Conservation (phyloP, 2,113 vertebrate species). For the Eulemur rufifrons region DNA sequence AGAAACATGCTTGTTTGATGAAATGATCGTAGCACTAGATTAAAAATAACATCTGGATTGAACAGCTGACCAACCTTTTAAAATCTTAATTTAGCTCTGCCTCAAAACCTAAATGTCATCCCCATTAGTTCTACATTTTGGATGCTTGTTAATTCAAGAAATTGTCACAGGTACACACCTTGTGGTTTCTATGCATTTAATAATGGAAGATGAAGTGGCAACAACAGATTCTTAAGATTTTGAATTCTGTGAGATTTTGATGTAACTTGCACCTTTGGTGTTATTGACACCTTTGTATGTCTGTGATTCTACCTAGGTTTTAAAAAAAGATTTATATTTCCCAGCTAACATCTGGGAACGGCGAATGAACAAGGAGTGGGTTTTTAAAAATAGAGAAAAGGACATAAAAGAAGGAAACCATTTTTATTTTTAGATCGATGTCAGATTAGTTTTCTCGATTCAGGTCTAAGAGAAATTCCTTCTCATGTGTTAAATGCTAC, state of each 20-base stretch:
- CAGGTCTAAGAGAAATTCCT: slow-evolving; percentile 32
- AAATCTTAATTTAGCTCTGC: slow-evolving; percentile 50
- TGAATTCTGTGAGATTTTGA: slow-evolving; percentile 56
- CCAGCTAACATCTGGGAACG: slow-evolving; percentile 60
- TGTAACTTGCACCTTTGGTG: slow-evolving; percentile 68
- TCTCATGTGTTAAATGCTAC: slow-evolving; percentile 14
- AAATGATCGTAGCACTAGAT: slow-evolving; percentile 28
- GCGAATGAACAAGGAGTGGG: slow-evolving; percentile 52
- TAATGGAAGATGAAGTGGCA: slow-evolving; percentile 65
- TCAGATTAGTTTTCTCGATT: slow-evolving; percentile 47
- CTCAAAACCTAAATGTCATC: slow-evolving; percentile 51
- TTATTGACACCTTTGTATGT: slow-evolving; percentile 56
- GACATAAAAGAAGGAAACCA: slow-evolving; percentile 22
- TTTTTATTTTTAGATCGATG: slow-evolving; percentile 26
- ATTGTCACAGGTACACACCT: slow-evolving; percentile 57
- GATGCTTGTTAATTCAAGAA: slow-evolving; percentile 58
- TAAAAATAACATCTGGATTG: slow-evolving; percentile 45
- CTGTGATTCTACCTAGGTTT: slow-evolving; percentile 58
- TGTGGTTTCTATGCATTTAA: slow-evolving; percentile 67
- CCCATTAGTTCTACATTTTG: slow-evolving; percentile 32
- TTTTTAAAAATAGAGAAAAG: slow-evolving; percentile 53
- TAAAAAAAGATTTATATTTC: slow-evolving; percentile 53
- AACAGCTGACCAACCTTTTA: slow-evolving; percentile 55
- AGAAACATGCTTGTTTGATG: not conserved
- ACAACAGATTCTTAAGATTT: slow-evolving; percentile 31